Conservation (phyloP, 2,797 vertebrate genomes). For the Oceanodroma leucorhoa region DNA sequence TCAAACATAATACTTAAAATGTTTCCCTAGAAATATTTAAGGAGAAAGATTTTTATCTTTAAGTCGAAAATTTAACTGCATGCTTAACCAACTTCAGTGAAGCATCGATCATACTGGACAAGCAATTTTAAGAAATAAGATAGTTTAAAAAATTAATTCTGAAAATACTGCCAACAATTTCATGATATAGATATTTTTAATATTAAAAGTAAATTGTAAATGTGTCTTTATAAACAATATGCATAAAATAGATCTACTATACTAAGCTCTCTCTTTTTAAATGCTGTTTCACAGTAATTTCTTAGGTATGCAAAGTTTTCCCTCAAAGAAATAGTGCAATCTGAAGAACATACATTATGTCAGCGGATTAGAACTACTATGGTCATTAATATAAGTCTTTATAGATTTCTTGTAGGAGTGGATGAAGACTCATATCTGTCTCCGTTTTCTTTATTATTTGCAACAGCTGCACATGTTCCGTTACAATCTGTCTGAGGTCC, state of each 20-base stretch:
- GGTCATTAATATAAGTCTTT: conserved; percentile 89
- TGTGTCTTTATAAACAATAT: conserved; percentile 85
- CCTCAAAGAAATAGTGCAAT: conserved; percentile 80
- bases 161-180: conserved; percentile 70
- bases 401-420: conserved; percentile 96
- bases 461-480: conserved; percentile 93
- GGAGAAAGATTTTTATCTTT: conserved; percentile 44
- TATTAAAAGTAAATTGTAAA: conserved; percentile 86
- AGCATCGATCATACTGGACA: conserved; percentile 50
- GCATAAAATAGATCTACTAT: conserved; percentile 85
- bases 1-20: background rate
- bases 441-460: conserved; percentile 95
- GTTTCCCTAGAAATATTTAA: conserved; percentile 25
- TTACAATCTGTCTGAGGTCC: conserved; percentile 96
- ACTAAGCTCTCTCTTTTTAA: conserved; percentile 77
- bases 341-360: conserved; percentile 66
- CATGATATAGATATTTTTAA: conserved; percentile 80
- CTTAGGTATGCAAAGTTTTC: conserved; percentile 74
- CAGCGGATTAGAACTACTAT: conserved; percentile 35
- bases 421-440: conserved; percentile 92
- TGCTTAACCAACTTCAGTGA: conserved; percentile 30
- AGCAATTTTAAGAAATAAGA: conserved; percentile 48
- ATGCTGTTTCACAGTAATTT: conserved; percentile 84
- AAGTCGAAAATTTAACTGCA: conserved; percentile 39
- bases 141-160: conserved; percentile 53